These are phyloP conservation scores for Austrofundulus limnaeus DNA, from an alignment of 2,113 vertebrate genomes.

Conservation along the genomic window DNA sequence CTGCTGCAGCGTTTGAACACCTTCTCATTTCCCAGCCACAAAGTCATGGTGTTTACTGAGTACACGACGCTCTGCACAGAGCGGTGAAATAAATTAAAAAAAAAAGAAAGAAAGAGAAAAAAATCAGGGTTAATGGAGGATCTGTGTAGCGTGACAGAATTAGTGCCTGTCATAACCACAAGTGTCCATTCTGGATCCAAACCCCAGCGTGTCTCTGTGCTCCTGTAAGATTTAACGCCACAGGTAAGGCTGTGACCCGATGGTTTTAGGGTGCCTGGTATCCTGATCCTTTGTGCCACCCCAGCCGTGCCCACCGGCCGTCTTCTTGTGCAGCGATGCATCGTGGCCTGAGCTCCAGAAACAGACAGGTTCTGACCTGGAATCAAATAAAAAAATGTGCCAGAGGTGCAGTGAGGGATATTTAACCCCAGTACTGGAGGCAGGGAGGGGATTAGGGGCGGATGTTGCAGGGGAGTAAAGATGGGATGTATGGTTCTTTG, in stretches of 20 bases:
- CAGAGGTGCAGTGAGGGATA: slow-evolving; percentile 59
- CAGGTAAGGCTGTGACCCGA: slow-evolving; percentile 49
- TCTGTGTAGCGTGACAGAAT: slow-evolving; percentile 9
- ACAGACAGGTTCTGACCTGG: slow-evolving; percentile 68
- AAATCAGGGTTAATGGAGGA: slow-evolving; percentile 6
- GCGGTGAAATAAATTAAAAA: no score
- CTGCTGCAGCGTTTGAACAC: slow-evolving; percentile 7
- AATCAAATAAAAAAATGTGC: slow-evolving; percentile 70
- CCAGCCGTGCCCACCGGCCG: slow-evolving; percentile 26
- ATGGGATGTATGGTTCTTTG: no score
- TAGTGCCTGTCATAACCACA: slow-evolving; percentile 15
- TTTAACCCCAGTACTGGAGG: slow-evolving; percentile 43
- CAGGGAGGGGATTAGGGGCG: slow-evolving; percentile 11
- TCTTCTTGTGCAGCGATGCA: slow-evolving; percentile 30
- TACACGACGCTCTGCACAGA: slow-evolving; percentile 11
- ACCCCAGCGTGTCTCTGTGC: background rate
- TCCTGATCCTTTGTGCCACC: slow-evolving; percentile 50
- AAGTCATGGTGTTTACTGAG: slow-evolving; percentile 10
- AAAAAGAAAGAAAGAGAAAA: no score
- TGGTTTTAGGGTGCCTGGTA: slow-evolving; percentile 29
- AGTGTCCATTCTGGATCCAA: background rate
- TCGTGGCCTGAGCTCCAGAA: slow-evolving; percentile 25
- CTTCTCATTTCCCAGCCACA: slow-evolving; percentile 27
- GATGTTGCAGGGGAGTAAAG: background rate
- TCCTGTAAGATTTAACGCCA: slow-evolving; percentile 10